phyloP scores from a whole-genome alignment of 2,888 invertebrate species.

The Perizoma flavofasciatum region DNA sequence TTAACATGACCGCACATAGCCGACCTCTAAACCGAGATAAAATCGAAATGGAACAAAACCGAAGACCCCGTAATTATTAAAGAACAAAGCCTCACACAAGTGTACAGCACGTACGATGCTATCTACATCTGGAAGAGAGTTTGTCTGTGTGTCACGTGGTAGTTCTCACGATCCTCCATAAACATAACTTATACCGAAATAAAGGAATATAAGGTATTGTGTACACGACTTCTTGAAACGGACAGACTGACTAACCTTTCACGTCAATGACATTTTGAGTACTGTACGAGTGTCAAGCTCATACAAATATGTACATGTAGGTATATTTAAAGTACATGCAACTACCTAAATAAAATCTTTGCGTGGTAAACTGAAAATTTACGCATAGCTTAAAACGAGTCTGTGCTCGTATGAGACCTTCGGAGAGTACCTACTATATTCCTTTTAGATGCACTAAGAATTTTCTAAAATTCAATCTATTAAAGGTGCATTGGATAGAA shows the following conservation, averaged over 20 bases:
- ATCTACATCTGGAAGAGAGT: slow-evolving; percentile 21
- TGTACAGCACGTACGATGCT: slow-evolving; percentile 24
- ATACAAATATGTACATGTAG: no score
- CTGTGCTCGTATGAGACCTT: no score
- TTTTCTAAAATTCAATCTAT: no score
- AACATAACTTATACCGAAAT: slow-evolving; percentile 18
- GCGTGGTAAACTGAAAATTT: no score
- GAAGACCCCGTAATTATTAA: slow-evolving; percentile 31
- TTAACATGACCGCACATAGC: slow-evolving; percentile 5
- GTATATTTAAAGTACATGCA: no score
- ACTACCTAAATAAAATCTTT: no score
- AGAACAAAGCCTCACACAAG: slow-evolving; percentile 25
- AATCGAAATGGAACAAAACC: slow-evolving; percentile 31
- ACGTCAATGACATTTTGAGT: neutral
- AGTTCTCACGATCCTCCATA: slow-evolving; percentile 32
- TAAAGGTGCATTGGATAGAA: no score
- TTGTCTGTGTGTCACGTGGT: slow-evolving; percentile 28
- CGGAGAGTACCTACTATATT: no score
- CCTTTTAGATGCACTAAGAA: no score
- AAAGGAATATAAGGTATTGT: neutral
- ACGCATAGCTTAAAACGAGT: no score
- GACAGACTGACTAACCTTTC: neutral
- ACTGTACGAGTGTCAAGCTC: no score
- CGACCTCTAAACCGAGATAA: slow-evolving; percentile 24
- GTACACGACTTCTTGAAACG: slow-evolving; percentile 1